Conservation (phyloP, 2,888 invertebrate species). For the Apamea sordens region DNA sequence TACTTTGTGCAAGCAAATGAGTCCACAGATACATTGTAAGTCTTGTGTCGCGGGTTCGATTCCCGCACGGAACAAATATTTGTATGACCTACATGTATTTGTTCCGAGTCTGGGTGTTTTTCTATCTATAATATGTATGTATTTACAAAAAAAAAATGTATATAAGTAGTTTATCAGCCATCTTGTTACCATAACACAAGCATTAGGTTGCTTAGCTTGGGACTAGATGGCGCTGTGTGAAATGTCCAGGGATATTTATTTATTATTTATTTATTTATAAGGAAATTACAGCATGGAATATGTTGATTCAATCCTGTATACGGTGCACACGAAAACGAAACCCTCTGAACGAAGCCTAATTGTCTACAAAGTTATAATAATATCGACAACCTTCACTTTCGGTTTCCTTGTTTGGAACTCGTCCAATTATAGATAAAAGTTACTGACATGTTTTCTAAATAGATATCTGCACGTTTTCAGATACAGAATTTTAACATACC, state of each 20-base stretch:
- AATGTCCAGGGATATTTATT: too few species aligned
- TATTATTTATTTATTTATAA: too few species aligned
- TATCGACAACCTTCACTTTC: constrained; percentile 24
- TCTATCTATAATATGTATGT: too few species aligned
- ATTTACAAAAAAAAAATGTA: too few species aligned
- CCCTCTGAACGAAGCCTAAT: constrained; percentile 16
- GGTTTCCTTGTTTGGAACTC: constrained; percentile 38
- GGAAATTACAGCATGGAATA: not conserved
- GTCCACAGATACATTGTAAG: not conserved
- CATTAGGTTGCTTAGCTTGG: too few species aligned
- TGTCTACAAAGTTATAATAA: constrained; percentile 47
- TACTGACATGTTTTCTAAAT: constrained; percentile 22
- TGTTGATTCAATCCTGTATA: not conserved
- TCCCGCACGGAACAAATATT: too few species aligned
- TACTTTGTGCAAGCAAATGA: not conserved
- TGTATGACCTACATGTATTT: too few species aligned
- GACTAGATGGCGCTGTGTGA: too few species aligned
- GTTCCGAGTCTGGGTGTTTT: too few species aligned
- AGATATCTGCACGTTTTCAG: not conserved
- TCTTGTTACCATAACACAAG: too few species aligned
- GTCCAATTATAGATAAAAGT: constrained; percentile 37
- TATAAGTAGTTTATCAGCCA: too few species aligned
- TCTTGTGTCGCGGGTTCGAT: too few species aligned
- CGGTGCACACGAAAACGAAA: not conserved
- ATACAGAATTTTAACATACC: not conserved